Conservation (phyloP, 2,113 vertebrate species). For the Tragelaphus imberbis region DNA sequence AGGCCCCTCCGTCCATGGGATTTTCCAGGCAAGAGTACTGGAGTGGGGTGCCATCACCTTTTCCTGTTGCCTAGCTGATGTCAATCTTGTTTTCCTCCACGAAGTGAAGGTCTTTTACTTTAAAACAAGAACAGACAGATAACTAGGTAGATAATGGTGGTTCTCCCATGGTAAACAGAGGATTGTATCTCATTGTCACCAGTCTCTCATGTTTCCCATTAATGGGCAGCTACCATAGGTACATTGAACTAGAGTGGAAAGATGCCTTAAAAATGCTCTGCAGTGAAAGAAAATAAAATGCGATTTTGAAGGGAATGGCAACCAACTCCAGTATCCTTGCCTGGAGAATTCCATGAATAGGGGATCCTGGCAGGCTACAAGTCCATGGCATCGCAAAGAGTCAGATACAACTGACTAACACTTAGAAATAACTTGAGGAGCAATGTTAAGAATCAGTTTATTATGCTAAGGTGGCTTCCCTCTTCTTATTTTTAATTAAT, state of each 20-base stretch:
- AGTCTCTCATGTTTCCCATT: background rate
- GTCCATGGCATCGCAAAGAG: background rate
- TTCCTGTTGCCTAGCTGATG: constrained; percentile 81
- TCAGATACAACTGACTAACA: background rate
- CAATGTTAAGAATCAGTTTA: background rate
- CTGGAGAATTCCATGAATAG: background rate
- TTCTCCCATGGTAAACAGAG: background rate
- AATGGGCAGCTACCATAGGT: background rate
- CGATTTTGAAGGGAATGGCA: background rate
- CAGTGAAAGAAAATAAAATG: background rate
- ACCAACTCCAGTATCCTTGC: background rate
- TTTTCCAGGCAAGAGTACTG: too few relatives aligned
- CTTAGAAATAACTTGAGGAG: background rate
- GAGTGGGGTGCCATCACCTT: too few relatives aligned
- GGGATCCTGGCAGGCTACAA: background rate
- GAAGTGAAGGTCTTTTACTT: constrained; percentile 83
- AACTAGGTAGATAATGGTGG: background rate
- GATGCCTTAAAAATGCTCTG: constrained; percentile 6
- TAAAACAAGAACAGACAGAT: background rate
- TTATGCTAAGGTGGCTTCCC: background rate
- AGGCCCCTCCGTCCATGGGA: too few relatives aligned
- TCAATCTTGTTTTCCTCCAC: constrained; percentile 97
- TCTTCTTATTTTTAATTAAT: background rate
- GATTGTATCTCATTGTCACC: background rate
- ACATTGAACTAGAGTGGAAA: background rate